Evolutionary conservation across 2,888 invertebrate genomes (phyloP).

Genomic region (Ephialtes manifestator): DNA sequence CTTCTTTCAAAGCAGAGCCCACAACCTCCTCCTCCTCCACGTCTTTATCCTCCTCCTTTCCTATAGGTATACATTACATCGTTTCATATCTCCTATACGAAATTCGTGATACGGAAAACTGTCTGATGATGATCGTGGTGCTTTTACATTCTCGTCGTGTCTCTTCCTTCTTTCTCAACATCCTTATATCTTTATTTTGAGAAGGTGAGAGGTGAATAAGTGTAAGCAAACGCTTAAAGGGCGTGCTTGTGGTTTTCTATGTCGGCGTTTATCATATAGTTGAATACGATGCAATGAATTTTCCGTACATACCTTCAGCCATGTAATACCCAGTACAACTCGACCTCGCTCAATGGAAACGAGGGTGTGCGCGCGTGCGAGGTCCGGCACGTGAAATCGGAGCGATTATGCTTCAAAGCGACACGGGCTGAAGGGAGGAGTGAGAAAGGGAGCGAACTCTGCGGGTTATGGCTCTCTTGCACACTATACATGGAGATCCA

Average conservation of each 20-base stretch:
- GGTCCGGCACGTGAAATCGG: constrained; percentile 68
- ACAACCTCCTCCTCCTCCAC: constrained; percentile 1
- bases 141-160: background rate
- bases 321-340: constrained; percentile 27
- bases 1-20: constrained; percentile 30
- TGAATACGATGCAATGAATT: constrained; percentile 10
- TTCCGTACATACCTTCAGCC: background rate
- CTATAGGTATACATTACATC: background rate
- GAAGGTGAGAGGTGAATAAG: constrained; percentile 19
- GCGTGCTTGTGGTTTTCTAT: background rate
- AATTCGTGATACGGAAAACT: constrained; percentile 53
- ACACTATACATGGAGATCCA: constrained; percentile 70
- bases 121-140: constrained; percentile 43
- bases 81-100: constrained; percentile 24
- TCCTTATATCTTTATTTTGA: constrained; percentile 2
- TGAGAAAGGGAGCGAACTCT: constrained; percentile 35
- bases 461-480: constrained; percentile 55
- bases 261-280: background rate
- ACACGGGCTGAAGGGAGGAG: constrained; percentile 36
- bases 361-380: constrained; percentile 35
- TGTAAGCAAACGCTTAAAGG: constrained; percentile 15
- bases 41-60: background rate
- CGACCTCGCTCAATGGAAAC: constrained; percentile 42
- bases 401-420: constrained; percentile 79
- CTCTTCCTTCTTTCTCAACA: background rate